Evolutionary conservation across 2,113 vertebrate genomes (phyloP), one percentile per base, ranked within the genome.

Genomic region (Mystacornis crossleyi): DNA sequence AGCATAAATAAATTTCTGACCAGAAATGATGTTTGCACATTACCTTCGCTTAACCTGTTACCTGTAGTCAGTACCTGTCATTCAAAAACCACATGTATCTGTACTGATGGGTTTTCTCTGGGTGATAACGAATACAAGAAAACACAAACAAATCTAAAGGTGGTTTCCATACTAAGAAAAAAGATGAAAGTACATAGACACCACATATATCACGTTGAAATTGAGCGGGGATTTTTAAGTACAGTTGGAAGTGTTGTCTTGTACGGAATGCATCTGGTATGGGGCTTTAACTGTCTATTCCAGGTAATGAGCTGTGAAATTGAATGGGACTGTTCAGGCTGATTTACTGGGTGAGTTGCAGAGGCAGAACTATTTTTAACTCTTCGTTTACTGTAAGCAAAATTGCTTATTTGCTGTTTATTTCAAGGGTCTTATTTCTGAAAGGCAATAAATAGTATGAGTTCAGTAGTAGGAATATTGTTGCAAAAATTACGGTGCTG

Each of bases 221-320:
- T 48, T 26, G 65, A 57, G 40, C 0, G 7, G 33, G 47, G 53
- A 86, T 74, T 92, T 90, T 93, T 48, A 92, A 94, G 33, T 84
- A 75, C 53, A 79, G 69, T 71, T 86, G 57, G 69, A 81, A 92
- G 21, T 53, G 45, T 62, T 93, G 36, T 81, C 61, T 43, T 77
- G 43, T 79, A 57, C 0, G 1, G 54, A 86, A 53, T 86, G 67
- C 71, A 71, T 78, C 80, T 97, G 93, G 28, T 84, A 23, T 0
- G 1, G 29, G 48, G 36, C 84, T 96, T 92, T 91, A 78, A 60
- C 65, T 53, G 25, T 77, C 82, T 75, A 8, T 67, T 88, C 40
- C 77, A 89, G 86, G 80, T 91, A 96, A 92, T 92, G 90, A 95
- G 57, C 90, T 95, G 88, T 96, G 92, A 96, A 96, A 92, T 95